These are phyloP conservation scores for Pinna nobilis DNA, from an alignment of 1,140 invertebrate species.

Conservation along the genomic window DNA sequence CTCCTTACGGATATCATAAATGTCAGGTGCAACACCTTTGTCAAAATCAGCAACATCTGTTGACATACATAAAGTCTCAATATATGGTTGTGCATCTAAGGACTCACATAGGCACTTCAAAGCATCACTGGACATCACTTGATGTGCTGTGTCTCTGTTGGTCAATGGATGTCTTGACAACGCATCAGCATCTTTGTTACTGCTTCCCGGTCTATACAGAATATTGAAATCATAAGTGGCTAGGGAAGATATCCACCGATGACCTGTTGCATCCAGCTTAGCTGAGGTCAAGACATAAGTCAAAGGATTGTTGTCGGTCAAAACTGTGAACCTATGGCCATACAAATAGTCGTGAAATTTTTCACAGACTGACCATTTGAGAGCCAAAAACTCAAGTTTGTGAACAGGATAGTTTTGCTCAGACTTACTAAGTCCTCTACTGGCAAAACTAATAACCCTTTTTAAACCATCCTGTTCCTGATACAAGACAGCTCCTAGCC, in stretches of 20 bases:
- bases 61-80: too few species aligned
- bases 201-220: not conserved
- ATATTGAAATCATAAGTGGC: constrained; percentile 20
- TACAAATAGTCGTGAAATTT: constrained; percentile 42
- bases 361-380: constrained; percentile 31
- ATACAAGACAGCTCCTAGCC: constrained; percentile 6
- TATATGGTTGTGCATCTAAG: too few species aligned
- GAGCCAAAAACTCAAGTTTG: constrained; percentile 24
- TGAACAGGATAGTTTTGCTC: constrained; percentile 32
- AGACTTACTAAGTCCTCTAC: constrained; percentile 2
- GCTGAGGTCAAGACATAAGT: constrained; percentile 37
- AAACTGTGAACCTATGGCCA: constrained; percentile 33
- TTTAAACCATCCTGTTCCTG: not conserved
- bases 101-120: too few species aligned
- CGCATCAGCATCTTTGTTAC: not conserved
- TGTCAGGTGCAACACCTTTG: too few species aligned
- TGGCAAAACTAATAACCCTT: constrained; percentile 23
- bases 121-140: too few species aligned
- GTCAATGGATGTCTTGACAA: too few species aligned
- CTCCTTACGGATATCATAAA: too few species aligned
- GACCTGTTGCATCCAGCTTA: constrained; percentile 27
- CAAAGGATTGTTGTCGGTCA: constrained; percentile 42
- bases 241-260: constrained; percentile 34
- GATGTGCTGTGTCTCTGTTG: too few species aligned
- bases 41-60: too few species aligned